These are phyloP conservation scores for Drosophila subquinaria DNA, from an alignment of 2,888 invertebrate genomes.

Conservation along the genomic window DNA sequence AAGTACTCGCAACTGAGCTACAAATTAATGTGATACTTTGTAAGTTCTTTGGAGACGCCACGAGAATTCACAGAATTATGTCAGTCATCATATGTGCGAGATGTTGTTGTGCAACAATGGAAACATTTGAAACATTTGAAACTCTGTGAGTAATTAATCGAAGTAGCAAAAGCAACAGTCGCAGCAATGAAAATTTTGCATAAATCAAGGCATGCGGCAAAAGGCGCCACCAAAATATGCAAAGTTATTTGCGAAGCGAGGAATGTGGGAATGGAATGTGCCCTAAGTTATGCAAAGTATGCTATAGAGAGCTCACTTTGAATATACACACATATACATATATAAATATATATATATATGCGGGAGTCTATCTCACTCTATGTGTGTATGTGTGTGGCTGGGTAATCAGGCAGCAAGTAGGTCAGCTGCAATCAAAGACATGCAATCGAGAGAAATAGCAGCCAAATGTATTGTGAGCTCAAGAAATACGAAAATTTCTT, in stretches of 20 bases:
- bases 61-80: conserved; percentile 15
- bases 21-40: conserved; percentile 65
- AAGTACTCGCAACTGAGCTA: conserved; percentile 41
- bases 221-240: conserved; percentile 72
- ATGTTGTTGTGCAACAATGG: conserved; percentile 34
- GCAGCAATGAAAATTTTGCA: conserved; percentile 57
- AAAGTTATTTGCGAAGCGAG: conserved; percentile 70
- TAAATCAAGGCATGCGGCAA: conserved; percentile 70
- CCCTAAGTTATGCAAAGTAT: conserved; percentile 72
- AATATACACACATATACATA: background rate
- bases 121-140: conserved; percentile 34
- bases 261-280: conserved; percentile 66
- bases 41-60: background rate
- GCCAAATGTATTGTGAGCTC: conserved; percentile 63
- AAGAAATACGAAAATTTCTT: conserved; percentile 46
- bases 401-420: conserved; percentile 79
- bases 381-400: conserved; percentile 36
- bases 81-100: conserved; percentile 24
- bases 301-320: conserved; percentile 32
- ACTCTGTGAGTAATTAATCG: conserved; percentile 65
- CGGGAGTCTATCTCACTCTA: conserved; percentile 5
- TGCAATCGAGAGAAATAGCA: conserved; percentile 65
- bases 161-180: conserved; percentile 47
- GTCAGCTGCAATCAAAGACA: conserved; percentile 79
- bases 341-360: background rate